Conservation (phyloP, 2,888 invertebrate species). For the Tenthredo scrophulariae region DNA sequence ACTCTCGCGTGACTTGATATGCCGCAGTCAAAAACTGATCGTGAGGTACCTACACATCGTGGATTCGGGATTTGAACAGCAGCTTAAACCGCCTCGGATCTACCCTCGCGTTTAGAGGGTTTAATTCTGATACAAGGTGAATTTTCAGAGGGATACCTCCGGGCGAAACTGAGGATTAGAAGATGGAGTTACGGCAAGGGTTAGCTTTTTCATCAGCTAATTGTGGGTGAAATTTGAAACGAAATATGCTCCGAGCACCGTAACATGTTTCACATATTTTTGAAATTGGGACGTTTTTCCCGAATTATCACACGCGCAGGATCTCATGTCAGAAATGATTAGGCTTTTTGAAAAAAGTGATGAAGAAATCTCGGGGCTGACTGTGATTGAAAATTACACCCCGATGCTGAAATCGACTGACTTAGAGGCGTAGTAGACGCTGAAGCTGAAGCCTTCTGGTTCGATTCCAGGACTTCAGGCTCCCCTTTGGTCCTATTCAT, state of each 20-base stretch:
- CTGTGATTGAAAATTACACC: not conserved
- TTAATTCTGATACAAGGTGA: not conserved
- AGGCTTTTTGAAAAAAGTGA: not conserved
- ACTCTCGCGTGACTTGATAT: not conserved
- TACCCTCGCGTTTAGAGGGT: not conserved
- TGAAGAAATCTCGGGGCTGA: not conserved
- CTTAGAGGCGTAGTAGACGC: not conserved
- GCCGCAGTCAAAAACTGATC: not conserved
- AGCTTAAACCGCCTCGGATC: not conserved
- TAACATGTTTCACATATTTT: not conserved
- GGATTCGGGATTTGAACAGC: not conserved
- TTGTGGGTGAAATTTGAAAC: not conserved
- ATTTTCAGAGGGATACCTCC: constrained; percentile 17
- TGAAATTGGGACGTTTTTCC: not conserved
- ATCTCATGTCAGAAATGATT: not conserved
- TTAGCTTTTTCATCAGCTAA: constrained; percentile 15
- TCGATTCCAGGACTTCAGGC: not conserved
- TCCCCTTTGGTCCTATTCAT: not conserved
- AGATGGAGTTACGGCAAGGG: not conserved
- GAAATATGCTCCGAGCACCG: constrained; percentile 1
- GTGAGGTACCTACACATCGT: not conserved
- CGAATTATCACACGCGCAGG: not conserved
- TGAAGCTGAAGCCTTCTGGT: not conserved
- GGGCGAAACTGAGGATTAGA: not conserved
- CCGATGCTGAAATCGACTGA: not conserved